Evolutionary conservation across 53 echinoderm and acorn worm species (phyloP), one percentile per base, ranked within the genome.

Genomic region (Mesocentrotus franciscanus): DNA sequence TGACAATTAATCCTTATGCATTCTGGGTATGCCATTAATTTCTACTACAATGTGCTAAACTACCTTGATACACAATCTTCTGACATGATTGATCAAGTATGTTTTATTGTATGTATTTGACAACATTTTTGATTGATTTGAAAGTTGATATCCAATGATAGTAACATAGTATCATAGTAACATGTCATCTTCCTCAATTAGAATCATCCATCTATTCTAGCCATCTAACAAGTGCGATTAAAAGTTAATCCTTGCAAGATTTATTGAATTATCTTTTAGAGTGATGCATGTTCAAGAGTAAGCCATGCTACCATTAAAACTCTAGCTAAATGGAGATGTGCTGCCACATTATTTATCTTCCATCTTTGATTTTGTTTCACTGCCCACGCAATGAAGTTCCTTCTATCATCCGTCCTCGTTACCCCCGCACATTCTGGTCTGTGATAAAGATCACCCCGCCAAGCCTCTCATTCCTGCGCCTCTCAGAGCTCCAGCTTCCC

Each of bases 331-430:
- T 87, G 87, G 10, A 85, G 75, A 42, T 85, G 85, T 87, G 87
- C 57, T 87, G 87, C 58, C 58, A 56, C 58, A 11, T 87, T 20
- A 75, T 58, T 57, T 87, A 87, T 87, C 87, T 87, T 20, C 58
- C 87, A 27, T 87, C 57, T 87, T 27, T 85, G 84, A 22, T 39
- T 84, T 87, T 87, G n/a, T 58, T 58, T n/a, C 24, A 15, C 87
- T 87, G 87, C 87, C 87, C 87, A 87, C 87, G 87, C 87, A 87
- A 87, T 58, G 87, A 87, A 24, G 87, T 58, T 58, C 18, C 58
- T 29, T 87, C 87, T 58, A n/a, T 87, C 87, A 87, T 87, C 57
- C 58, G 10, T 27, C n/a, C 87, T 87, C 57, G 14, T 84, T 84
- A 42, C 39, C 84, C 84, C 84, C 49, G 29, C 24, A 42, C 84